Base-by-base conservation (phyloP, 1,140 invertebrate genomes). In the Drosophila grimshawi region DNA sequence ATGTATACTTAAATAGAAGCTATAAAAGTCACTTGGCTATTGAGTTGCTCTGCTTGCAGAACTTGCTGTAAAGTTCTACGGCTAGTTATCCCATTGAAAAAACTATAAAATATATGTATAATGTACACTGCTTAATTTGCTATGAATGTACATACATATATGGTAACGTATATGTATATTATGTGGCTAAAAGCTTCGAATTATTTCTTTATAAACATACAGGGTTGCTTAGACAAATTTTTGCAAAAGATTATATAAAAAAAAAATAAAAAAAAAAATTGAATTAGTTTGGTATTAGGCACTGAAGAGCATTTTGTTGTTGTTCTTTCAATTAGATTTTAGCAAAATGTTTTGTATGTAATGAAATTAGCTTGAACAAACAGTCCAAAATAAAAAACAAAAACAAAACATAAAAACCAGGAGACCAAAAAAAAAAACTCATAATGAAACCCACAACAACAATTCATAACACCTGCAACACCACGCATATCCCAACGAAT, bases 141-240 rank as follows among this genome's bases (percentile, higher is more conserved):
- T 65, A 57, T 71, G 30, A 27, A 49, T 67, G 33, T 61, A 52
- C 19, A 19, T 19, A 19, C 19, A 19, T 19, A 19, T 19, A 69
- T 68, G 59, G 45, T 72, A 55, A 41, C 5, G 61, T 63, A 41
- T 77, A 61, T 77, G 65, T 59, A 68, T 55, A 57, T 80, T 83
- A 66, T 51, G 52, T 83, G 79, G 74, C 64, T 81, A 70, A 57
- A 76, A 86, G 78, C 80, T 76, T 79, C 51, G 53, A 49, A 76
- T 81, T 61, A 70, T 86, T 86, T 79, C 79, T 55, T 85, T 80
- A 77, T 63, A 80, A 75, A 83, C 78, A 81, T 89, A 89, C 86
- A 90, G 86, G 86, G 86, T 89, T 79, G 86, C 86, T 89, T 89
- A 90, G 86, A 79, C 71, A 89, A 90, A 89, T 90, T 90, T 86